Percentiles rank a stretch among this genome's conserved stretches.
These are phyloP conservation scores for Pogonomyrmex barbatus DNA, from an alignment of 1,140 invertebrate genomes.

Conservation along the genomic window DNA sequence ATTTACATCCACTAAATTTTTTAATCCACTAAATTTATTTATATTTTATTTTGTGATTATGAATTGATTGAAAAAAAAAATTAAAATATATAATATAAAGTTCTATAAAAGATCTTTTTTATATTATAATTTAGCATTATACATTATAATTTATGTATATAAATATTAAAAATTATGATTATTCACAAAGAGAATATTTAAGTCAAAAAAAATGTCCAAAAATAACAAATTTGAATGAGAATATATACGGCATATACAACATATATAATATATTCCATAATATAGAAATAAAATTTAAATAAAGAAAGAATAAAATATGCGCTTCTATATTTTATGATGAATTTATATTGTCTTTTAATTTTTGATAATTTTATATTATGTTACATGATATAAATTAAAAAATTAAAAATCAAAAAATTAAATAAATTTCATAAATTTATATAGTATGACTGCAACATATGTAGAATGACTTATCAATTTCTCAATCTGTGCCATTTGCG, in stretches of 20 bases:
- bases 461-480: neutral
- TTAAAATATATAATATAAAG: slow-evolving; percentile 29
- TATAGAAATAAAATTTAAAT: neutral
- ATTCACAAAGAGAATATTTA: neutral
- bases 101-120: neutral
- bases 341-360: neutral
- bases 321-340: neutral
- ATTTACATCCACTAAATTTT: neutral
- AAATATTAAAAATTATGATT: neutral
- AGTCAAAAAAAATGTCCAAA: neutral
- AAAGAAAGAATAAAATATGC: neutral
- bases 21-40: neutral
- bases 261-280: neutral
- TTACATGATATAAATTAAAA: slow-evolving; percentile 1
- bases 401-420: neutral
- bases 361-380: neutral
- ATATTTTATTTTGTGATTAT: neutral
- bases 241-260: too few species aligned
- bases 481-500: neutral
- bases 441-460: neutral
- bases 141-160: neutral
- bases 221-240: neutral
- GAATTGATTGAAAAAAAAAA: neutral
- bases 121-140: neutral
- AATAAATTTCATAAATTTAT: neutral